Percentiles rank a stretch among this genome's conserved stretches.
phyloP scores from a whole-genome alignment of 2,888 invertebrate species.

The Tenthredo amoena region DNA sequence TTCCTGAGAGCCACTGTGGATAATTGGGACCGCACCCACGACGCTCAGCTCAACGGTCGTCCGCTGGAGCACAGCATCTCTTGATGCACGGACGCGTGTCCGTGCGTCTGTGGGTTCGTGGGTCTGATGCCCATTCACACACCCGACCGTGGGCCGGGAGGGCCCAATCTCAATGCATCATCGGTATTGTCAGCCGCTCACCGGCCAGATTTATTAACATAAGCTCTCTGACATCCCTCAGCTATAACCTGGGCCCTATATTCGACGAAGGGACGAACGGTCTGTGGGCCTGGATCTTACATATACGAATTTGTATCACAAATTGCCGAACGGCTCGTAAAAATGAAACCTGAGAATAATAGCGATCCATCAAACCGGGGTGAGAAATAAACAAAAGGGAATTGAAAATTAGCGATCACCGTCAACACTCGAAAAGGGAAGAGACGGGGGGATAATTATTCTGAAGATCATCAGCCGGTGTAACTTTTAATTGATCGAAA shows the following conservation, averaged over 20 bases:
- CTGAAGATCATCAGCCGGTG: background rate
- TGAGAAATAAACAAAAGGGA: slow-evolving; percentile 29
- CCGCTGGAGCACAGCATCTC: slow-evolving; percentile 18
- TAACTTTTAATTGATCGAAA: slow-evolving; percentile 39
- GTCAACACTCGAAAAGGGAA: background rate
- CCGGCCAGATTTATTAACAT: slow-evolving; percentile 55
- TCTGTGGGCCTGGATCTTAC: slow-evolving; percentile 9
- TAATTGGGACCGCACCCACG: slow-evolving; percentile 70
- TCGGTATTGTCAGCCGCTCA: slow-evolving; percentile 56
- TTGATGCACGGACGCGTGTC: background rate
- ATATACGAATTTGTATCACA: slow-evolving; percentile 53
- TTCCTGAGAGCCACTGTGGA: slow-evolving; percentile 68
- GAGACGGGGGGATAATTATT: background rate
- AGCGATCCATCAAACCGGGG: slow-evolving; percentile 6
- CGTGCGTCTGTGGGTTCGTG: slow-evolving; percentile 7
- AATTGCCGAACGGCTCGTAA: slow-evolving; percentile 51
- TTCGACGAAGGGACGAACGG: slow-evolving; percentile 15
- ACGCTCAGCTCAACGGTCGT: slow-evolving; percentile 37
- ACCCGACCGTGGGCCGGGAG: slow-evolving; percentile 49
- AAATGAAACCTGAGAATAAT: slow-evolving; percentile 39
- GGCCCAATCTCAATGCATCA: slow-evolving; percentile 56
- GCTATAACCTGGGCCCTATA: background rate
- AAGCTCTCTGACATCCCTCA: slow-evolving; percentile 52
- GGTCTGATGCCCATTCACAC: slow-evolving; percentile 48
- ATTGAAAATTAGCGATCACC: slow-evolving; percentile 32